Conservation (phyloP, 2,797 vertebrate species). For the Phoebastria nigripes region DNA sequence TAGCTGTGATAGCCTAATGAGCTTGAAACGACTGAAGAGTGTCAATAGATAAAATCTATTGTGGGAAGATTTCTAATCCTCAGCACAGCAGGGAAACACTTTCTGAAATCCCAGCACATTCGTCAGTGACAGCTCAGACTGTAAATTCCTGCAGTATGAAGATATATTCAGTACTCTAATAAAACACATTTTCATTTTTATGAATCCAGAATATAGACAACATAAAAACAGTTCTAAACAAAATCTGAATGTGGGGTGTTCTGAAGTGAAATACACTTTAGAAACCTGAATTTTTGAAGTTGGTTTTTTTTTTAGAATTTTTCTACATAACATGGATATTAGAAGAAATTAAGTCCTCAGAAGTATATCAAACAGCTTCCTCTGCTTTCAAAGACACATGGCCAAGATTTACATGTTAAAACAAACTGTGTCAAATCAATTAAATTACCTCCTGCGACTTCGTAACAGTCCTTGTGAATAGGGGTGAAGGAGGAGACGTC, state of each 20-base stretch:
- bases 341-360: background rate
- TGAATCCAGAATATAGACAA: background rate
- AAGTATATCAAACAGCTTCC: background rate
- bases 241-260: background rate
- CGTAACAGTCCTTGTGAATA: background rate
- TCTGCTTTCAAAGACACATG: background rate
- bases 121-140: background rate
- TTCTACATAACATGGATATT: background rate
- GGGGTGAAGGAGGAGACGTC: background rate
- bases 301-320: background rate
- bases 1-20: constrained; percentile 25
- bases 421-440: background rate
- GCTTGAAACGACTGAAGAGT: constrained; percentile 27
- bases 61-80: constrained; percentile 28
- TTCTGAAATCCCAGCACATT: constrained; percentile 14
- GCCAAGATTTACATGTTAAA: background rate
- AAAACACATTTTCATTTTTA: background rate
- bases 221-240: background rate
- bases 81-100: constrained; percentile 16
- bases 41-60: constrained; percentile 30
- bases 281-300: background rate
- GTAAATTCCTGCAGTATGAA: constrained; percentile 2
- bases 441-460: background rate
- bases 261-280: background rate
- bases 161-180: background rate